Conservation (phyloP, 2,113 vertebrate species). For the Gopherus flavomarginatus region DNA sequence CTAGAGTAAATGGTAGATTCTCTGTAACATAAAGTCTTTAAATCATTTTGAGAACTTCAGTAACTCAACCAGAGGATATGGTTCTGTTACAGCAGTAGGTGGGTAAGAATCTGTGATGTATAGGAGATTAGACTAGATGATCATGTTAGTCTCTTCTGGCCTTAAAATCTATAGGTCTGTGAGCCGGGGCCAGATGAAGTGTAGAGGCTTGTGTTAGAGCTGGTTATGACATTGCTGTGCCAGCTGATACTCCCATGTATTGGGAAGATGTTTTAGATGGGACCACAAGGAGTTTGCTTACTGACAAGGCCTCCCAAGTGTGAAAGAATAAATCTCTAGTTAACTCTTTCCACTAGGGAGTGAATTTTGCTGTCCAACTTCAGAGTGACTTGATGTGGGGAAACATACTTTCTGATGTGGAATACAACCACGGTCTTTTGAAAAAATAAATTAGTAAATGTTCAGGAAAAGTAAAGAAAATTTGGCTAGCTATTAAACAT, state of each 20-base stretch:
- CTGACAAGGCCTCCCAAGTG: not conserved
- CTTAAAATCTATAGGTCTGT: not conserved
- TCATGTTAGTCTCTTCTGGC: not conserved
- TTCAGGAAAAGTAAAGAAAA: not conserved
- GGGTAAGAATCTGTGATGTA: not conserved
- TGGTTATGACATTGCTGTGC: not conserved
- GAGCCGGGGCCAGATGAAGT: not conserved
- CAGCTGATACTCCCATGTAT: not conserved
- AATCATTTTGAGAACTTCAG: no score
- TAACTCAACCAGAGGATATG: no score
- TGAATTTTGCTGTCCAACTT: not conserved
- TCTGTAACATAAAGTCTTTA: no score
- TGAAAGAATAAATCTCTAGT: not conserved
- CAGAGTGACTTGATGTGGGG: not conserved
- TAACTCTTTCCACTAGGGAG: not conserved
- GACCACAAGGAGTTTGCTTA: not conserved
- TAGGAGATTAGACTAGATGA: not conserved
- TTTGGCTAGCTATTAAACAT: not conserved
- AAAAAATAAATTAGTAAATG: not conserved
- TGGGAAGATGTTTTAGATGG: not conserved
- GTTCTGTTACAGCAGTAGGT: no score
- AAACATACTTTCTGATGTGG: not conserved
- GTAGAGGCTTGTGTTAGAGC: not conserved
- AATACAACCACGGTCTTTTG: not conserved
- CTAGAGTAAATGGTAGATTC: not conserved